phyloP scores from a whole-genome alignment of 2,113 vertebrate genomes.

The Rostratula benghalensis region DNA sequence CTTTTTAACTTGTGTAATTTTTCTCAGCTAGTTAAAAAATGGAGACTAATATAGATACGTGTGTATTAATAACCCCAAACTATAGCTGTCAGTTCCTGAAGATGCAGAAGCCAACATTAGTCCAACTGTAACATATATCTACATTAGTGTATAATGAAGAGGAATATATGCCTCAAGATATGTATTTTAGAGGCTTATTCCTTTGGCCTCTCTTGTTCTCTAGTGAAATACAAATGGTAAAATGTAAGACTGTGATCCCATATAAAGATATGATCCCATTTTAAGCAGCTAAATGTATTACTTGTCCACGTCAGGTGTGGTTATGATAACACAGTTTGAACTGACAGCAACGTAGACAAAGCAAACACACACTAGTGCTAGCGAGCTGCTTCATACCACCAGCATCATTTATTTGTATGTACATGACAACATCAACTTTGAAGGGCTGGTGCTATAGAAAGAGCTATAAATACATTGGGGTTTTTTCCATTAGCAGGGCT shows the following conservation, averaged over 20 bases:
- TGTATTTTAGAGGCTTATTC: neutral
- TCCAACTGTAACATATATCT: neutral
- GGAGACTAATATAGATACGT: neutral
- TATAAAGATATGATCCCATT: neutral
- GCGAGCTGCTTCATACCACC: neutral
- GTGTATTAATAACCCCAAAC: neutral
- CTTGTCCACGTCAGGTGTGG: fast-evolving
- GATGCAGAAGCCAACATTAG: neutral
- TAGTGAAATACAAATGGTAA: neutral
- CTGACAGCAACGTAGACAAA: fast-evolving
- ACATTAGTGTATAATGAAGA: neutral
- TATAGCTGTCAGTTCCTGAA: neutral
- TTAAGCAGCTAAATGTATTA: neutral
- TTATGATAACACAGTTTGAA: neutral
- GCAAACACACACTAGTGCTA: neutral
- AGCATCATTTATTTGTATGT: neutral
- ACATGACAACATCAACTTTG: neutral
- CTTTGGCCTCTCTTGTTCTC: neutral
- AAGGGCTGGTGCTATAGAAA: neutral
- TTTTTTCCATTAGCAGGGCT: neutral
- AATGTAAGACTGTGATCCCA: neutral
- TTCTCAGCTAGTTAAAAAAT: neutral
- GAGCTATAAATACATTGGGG: neutral
- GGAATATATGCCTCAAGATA: neutral
- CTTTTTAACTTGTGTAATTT: neutral